A percentile compares a stretch with the other conserved stretches of the same genome.
These are phyloP conservation scores for Noctua comes DNA, from an alignment of 2,888 invertebrate species.

Conservation along the genomic window DNA sequence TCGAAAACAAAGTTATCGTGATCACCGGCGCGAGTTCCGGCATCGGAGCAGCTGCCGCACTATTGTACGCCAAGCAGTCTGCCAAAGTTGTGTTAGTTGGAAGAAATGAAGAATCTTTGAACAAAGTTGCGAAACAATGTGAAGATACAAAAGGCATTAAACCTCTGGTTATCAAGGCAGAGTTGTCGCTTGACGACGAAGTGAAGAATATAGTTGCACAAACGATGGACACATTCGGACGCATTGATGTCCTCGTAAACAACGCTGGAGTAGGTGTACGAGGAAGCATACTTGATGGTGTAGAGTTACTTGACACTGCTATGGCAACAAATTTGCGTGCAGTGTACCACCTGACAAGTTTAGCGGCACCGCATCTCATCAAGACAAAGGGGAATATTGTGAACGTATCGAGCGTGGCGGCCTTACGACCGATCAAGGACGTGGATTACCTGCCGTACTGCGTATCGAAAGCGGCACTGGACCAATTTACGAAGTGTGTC, in stretches of 20 bases:
- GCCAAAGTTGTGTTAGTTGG: slow-evolving; percentile 92
- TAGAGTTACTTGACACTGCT: slow-evolving; percentile 95
- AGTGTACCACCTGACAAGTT: slow-evolving; percentile 94
- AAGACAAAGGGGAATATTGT: slow-evolving; percentile 95
- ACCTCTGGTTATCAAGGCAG: slow-evolving; percentile 91
- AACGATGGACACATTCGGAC: slow-evolving; percentile 92
- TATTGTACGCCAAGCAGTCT: slow-evolving; percentile 92
- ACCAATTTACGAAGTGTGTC: slow-evolving; percentile 97
- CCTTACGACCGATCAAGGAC: slow-evolving; percentile 89
- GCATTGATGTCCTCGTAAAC: slow-evolving; percentile 94
- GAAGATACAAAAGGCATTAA: slow-evolving; percentile 80
- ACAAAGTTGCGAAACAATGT: slow-evolving; percentile 91
- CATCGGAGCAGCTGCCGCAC: slow-evolving; percentile 93
- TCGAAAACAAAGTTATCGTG: slow-evolving; percentile 90
- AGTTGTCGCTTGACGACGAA: slow-evolving; percentile 92
- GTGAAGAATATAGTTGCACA: slow-evolving; percentile 91
- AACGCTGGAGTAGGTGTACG: slow-evolving; percentile 95
- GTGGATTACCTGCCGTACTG: slow-evolving; percentile 96
- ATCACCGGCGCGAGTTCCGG: slow-evolving; percentile 94
- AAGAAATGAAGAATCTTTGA: slow-evolving; percentile 92
- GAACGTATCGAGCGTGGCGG: slow-evolving; percentile 98
- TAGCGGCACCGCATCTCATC: slow-evolving; percentile 95
- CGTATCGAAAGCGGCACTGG: slow-evolving; percentile 97
- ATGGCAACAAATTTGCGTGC: slow-evolving; percentile 96
- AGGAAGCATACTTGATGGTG: slow-evolving; percentile 94